phyloP scores from a whole-genome alignment of 2,797 vertebrate species.

The Scyliorhinus canicula region DNA sequence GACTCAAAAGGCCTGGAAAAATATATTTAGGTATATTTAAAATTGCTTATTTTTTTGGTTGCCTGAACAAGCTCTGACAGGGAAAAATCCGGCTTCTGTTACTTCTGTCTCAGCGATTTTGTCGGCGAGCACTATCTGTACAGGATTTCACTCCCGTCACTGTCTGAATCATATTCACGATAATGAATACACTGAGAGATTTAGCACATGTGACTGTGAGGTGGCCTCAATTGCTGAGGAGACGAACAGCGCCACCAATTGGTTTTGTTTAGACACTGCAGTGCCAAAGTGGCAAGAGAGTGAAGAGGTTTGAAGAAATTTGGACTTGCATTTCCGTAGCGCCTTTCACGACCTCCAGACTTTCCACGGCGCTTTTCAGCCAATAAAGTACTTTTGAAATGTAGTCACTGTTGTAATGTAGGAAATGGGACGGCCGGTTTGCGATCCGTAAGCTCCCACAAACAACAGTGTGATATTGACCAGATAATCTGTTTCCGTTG shows the following conservation, averaged over 20 bases:
- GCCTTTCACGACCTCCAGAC: neutral
- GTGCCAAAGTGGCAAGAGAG: neutral
- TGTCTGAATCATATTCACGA: neutral
- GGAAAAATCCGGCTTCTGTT: neutral
- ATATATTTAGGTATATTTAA: neutral
- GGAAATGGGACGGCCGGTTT: neutral
- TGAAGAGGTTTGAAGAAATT: neutral
- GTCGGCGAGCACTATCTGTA: slow-evolving; percentile 1
- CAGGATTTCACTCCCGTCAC: neutral
- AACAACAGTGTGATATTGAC: neutral
- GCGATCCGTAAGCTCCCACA: neutral
- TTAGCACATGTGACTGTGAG: slow-evolving; percentile 1
- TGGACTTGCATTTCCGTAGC: neutral
- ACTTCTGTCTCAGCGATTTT: slow-evolving; percentile 16
- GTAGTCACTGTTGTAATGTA: neutral
- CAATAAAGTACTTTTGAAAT: neutral
- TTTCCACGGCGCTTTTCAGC: neutral
- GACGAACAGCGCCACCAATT: slow-evolving; percentile 19
- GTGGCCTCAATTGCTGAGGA: neutral
- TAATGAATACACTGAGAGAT: slow-evolving; percentile 33
- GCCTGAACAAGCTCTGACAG: neutral
- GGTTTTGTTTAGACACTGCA: neutral
- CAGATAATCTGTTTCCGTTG: neutral
- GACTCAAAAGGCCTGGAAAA: neutral
- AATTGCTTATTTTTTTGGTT: neutral